A percentile compares a stretch with the other conserved stretches of the same genome.
Evolutionary conservation across 1,140 invertebrate species (phyloP).

Genomic region (Caenorhabditis briggsae): DNA sequence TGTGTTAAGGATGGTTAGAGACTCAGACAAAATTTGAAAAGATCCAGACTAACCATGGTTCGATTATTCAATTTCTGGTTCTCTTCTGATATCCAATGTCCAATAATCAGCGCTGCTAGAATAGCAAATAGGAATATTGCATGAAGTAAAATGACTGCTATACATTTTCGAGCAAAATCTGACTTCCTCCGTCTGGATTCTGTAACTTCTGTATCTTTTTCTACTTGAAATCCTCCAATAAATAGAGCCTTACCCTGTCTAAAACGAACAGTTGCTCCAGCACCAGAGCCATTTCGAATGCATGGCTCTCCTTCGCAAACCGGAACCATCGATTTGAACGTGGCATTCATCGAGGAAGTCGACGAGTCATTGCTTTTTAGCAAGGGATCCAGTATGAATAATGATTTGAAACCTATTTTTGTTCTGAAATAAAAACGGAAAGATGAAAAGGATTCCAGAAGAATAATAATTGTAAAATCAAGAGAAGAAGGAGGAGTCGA

Average conservation of each 20-base stretch:
- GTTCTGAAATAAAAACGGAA: slow-evolving; percentile 2
- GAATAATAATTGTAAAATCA: not conserved
- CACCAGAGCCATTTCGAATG: slow-evolving; percentile 29
- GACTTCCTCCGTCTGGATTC: slow-evolving; percentile 23
- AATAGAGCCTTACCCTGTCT: not conserved
- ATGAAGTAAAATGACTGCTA: slow-evolving; percentile 26
- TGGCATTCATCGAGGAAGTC: slow-evolving; percentile 19
- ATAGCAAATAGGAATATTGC: slow-evolving; percentile 39
- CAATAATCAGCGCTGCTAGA: slow-evolving; percentile 14
- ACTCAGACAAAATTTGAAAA: not conserved
- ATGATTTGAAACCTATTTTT: slow-evolving; percentile 31
- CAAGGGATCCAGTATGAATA: slow-evolving; percentile 12
- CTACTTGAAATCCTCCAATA: not conserved
- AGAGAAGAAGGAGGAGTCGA: not conserved
- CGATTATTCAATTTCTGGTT: slow-evolving; percentile 27
- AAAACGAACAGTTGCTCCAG: slow-evolving; percentile 21
- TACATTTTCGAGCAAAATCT: slow-evolving; percentile 45
- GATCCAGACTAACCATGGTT: slow-evolving; percentile 1
- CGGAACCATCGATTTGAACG: slow-evolving; percentile 37
- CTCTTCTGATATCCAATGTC: slow-evolving; percentile 44
- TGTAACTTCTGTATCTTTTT: not conserved
- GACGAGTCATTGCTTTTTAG: slow-evolving; percentile 37
- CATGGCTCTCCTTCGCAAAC: slow-evolving; percentile 21
- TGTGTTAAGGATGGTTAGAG: not conserved
- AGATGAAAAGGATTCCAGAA: not conserved